Evolutionary conservation across 2,113 vertebrate genomes (phyloP), one percentile per base, ranked within the genome.

Genomic region (Myrmophylax atrothorax): DNA sequence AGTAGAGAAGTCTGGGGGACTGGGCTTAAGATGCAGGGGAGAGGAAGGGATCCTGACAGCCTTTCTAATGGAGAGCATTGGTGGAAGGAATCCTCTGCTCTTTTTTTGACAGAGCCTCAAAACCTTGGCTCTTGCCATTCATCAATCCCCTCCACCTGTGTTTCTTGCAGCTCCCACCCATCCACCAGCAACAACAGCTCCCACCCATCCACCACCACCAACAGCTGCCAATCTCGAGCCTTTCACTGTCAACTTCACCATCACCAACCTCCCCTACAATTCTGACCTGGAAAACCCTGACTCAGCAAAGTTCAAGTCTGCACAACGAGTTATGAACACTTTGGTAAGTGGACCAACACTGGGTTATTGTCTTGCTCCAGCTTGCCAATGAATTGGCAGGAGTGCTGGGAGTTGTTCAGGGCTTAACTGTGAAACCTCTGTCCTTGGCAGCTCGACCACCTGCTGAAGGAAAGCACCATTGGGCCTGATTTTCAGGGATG

Each of bases 401-500:
- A 11, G 14, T 4, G 16, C 56, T 10, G 28, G 10, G 14, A 7
- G 3, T 3, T 2, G 12, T 15, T 2, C 24, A 29, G 9, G 24
- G 2, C 12, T 20, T n/a, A 55, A 46, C 5, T 5, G 3, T 16
- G 56, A 42, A 72, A 40, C 49, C 10, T 35, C 49, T 85, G 53
- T 38, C 29, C 50, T 78, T 46, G 19, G 46, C 84, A 98, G 97
- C 90, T 98, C 8, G 37, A 92, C 33, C 70, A 52, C 2, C 33
- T 97, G 28, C 89, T 97, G 69, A 53, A 62, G 70, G 90, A 24
- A 8, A 96, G 79, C 84, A 95, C 66, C 50, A 79, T 97, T 22
- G 93, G 96, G 6, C 40, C 91, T 20, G 24, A 1, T 12, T 96
- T 94, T 12, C 17, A 31, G 2, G 95, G 84, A 26, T 98, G 97